A percentile compares a stretch with the other conserved stretches of the same genome.
These are phyloP conservation scores for Pachymerium ferrugineum DNA, from an alignment of 2,888 invertebrate species.

Conservation along the genomic window DNA sequence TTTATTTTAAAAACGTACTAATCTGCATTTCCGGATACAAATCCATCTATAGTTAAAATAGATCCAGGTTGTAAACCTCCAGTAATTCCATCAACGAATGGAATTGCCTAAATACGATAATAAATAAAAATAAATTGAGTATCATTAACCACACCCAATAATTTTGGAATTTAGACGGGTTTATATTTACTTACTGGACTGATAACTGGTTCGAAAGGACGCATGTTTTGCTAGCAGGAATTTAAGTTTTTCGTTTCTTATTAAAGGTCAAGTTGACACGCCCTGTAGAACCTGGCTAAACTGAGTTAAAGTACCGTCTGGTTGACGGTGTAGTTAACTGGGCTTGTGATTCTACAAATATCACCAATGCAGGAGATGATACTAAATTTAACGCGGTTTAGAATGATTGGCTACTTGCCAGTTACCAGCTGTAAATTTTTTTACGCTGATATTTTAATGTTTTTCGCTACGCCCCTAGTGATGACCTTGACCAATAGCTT, in stretches of 20 bases:
- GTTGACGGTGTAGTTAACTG: too few species aligned
- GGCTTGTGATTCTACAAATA: too few species aligned
- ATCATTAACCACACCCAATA: not conserved
- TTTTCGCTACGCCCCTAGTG: too few species aligned
- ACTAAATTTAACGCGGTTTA: too few species aligned
- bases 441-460: too few species aligned
- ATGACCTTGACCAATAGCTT: too few species aligned
- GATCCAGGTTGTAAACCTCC: conserved; percentile 30
- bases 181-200: conserved; percentile 7
- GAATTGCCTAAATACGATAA: too few species aligned
- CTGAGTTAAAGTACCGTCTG: too few species aligned
- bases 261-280: not conserved
- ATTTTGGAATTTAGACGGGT: not conserved
- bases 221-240: not conserved
- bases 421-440: too few species aligned
- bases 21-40: conserved; percentile 16
- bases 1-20: not conserved
- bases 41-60: conserved; percentile 32
- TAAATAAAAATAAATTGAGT: not conserved
- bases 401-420: too few species aligned
- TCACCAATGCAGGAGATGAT: too few species aligned
- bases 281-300: too few species aligned
- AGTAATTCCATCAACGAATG: conserved; percentile 21
- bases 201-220: conserved; percentile 5
- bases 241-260: not conserved